These are phyloP conservation scores for Gila robusta DNA, from an alignment of 2,797 vertebrate species.

Conservation along the genomic window DNA sequence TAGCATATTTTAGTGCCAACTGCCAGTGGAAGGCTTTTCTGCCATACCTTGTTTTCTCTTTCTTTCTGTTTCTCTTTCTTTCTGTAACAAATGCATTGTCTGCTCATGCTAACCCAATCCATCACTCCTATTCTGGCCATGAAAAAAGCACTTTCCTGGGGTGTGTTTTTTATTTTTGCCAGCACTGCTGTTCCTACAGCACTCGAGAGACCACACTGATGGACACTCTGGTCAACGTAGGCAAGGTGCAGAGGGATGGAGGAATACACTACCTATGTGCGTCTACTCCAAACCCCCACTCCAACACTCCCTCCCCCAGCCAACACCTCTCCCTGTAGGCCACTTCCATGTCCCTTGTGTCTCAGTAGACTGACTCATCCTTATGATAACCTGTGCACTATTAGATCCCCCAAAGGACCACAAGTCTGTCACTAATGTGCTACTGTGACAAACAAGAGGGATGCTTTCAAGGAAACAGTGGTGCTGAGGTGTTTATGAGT, in stretches of 20 bases:
- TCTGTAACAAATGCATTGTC: constrained; percentile 80
- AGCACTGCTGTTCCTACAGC: constrained; percentile 78
- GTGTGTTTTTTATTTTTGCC: constrained; percentile 80
- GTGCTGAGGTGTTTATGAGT: constrained; percentile 25
- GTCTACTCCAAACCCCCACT: constrained; percentile 47
- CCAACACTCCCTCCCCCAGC: constrained; percentile 33
- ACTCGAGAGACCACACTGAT: constrained; percentile 81
- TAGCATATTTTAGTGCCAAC: constrained; percentile 78
- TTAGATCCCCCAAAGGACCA: constrained; percentile 35
- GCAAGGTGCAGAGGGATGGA: constrained; percentile 76
- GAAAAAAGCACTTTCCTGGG: constrained; percentile 84
- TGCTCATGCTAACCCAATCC: constrained; percentile 75
- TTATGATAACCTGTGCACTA: constrained; percentile 54
- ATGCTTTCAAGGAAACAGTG: constrained; percentile 19
- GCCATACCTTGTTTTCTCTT: constrained; percentile 67
- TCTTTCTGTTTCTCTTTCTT: constrained; percentile 51
- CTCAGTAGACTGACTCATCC: constrained; percentile 68
- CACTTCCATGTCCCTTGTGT: constrained; percentile 65
- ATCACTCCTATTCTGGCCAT: constrained; percentile 77
- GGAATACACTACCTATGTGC: constrained; percentile 40
- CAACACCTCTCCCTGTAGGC: constrained; percentile 56
- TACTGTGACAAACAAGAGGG: constrained; percentile 27
- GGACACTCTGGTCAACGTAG: constrained; percentile 82
- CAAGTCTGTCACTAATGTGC: constrained; percentile 40
- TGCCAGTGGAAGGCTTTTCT: constrained; percentile 82